These are phyloP conservation scores for Anolis sagrei DNA, from an alignment of 2,113 vertebrate genomes.

Conservation along the genomic window DNA sequence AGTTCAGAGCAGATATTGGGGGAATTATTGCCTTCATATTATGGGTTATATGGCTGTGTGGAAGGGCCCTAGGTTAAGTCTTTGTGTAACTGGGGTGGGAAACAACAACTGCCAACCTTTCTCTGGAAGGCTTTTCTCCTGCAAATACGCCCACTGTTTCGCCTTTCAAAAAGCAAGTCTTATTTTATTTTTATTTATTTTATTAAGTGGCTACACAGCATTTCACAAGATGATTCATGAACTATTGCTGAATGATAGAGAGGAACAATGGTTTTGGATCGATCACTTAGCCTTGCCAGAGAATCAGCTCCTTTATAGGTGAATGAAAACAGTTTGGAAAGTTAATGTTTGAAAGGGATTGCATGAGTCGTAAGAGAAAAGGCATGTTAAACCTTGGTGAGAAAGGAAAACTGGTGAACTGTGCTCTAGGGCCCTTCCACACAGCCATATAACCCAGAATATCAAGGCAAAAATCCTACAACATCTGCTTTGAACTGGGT, in stretches of 20 bases:
- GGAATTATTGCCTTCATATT: too few relatives aligned
- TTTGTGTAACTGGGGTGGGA: not conserved
- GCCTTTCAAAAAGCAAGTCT: too few relatives aligned
- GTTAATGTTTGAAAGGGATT: not conserved
- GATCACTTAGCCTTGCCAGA: constrained; percentile 17
- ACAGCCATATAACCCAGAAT: too few relatives aligned
- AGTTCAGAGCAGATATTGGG: too few relatives aligned
- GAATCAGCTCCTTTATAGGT: constrained; percentile 8
- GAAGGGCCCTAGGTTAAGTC: not conserved
- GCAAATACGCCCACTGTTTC: not conserved
- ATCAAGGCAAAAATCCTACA: too few relatives aligned
- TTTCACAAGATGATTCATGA: not conserved
- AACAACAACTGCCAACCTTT: constrained; percentile 1
- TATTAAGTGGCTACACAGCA: not conserved
- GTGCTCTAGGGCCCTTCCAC: not conserved
- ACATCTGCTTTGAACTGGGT: too few relatives aligned
- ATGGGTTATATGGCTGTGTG: too few relatives aligned
- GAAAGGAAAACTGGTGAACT: not conserved
- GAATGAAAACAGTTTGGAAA: not conserved
- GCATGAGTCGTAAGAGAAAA: constrained; percentile 5
- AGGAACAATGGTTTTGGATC: not conserved
- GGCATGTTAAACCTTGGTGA: constrained; percentile 38
- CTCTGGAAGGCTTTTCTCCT: not conserved
- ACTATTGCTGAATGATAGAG: constrained; percentile 5
- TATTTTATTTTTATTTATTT: not conserved